Evolutionary conservation across 2,113 vertebrate species (phyloP).

Genomic region (Bufo bufo): DNA sequence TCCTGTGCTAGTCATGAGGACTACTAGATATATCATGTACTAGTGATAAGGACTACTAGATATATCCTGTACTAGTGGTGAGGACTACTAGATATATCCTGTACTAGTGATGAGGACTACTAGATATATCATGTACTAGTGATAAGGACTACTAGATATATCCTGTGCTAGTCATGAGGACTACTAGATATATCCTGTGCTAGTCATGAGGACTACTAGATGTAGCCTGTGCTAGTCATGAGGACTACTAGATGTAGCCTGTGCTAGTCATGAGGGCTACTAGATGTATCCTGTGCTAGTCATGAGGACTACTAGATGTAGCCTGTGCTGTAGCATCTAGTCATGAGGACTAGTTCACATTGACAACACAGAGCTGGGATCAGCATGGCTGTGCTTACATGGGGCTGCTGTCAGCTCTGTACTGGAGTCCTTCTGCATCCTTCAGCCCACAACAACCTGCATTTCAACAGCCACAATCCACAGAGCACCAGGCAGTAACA

Average conservation of each 20-base stretch:
- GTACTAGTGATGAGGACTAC: constrained; percentile 59
- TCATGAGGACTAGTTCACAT: background rate
- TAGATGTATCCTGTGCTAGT: constrained; percentile 51
- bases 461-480: constrained; percentile 5
- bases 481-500: background rate
- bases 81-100: constrained; percentile 58
- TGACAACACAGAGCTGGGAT: background rate
- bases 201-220: constrained; percentile 40
- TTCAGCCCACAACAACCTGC: background rate
- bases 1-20: constrained; percentile 52
- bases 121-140: too few relatives aligned
- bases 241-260: constrained; percentile 58
- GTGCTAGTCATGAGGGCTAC: constrained; percentile 52
- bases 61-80: constrained; percentile 29
- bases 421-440: background rate
- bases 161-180: background rate
- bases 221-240: constrained; percentile 32
- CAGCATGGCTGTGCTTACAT: constrained; percentile 26
- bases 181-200: background rate
- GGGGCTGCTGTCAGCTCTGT: background rate
- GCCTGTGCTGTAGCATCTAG: background rate
- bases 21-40: constrained; percentile 53
- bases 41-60: constrained; percentile 62
- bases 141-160: background rate
- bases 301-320: constrained; percentile 58